Conservation (phyloP, 2,797 vertebrate species). For the Rousettus madagascariensis region DNA sequence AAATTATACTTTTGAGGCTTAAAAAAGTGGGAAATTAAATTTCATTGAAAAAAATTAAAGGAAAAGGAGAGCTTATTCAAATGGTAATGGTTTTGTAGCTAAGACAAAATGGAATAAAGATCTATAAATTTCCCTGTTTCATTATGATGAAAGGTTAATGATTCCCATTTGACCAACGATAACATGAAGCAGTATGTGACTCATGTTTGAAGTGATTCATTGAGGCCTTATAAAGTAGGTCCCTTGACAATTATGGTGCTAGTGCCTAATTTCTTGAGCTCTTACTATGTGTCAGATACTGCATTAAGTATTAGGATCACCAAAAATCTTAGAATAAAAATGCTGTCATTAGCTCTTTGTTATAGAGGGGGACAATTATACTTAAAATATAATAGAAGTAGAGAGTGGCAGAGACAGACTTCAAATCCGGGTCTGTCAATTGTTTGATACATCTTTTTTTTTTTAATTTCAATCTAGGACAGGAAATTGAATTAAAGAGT, state of each 20-base stretch:
- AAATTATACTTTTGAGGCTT: neutral
- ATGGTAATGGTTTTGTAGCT: conserved; percentile 1
- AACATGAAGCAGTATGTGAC: neutral
- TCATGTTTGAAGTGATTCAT: neutral
- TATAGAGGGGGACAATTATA: neutral
- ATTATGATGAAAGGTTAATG: conserved; percentile 36
- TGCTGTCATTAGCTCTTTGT: neutral
- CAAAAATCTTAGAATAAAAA: neutral
- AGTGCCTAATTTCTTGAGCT: neutral
- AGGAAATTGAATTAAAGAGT: too few relatives aligned
- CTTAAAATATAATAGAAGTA: neutral
- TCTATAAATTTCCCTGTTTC: neutral
- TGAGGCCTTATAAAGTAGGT: neutral
- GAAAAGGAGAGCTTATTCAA: neutral
- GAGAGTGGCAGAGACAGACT: neutral
- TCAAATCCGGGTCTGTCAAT: neutral
- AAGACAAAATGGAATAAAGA: neutral
- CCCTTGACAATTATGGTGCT: neutral
- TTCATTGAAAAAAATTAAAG: neutral
- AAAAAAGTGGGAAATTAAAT: neutral
- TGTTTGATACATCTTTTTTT: too few relatives aligned
- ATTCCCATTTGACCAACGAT: neutral
- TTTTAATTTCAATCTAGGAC: too few relatives aligned
- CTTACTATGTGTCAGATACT: neutral
- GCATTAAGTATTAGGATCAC: neutral